phyloP scores from a whole-genome alignment of 2,888 invertebrate genomes.

The Mimachlamys varia region DNA sequence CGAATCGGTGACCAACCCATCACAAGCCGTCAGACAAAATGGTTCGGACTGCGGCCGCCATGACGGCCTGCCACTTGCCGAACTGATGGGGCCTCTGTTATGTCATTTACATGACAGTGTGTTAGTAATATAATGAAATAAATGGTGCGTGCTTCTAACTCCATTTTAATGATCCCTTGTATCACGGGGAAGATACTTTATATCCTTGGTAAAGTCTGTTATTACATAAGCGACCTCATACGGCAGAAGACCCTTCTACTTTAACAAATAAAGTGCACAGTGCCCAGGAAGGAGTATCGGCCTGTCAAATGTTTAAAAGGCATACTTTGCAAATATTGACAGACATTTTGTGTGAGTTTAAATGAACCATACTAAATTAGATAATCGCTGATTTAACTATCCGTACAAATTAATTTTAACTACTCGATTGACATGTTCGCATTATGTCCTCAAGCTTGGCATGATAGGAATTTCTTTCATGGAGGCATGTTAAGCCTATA shows the following conservation, averaged over 20 bases:
- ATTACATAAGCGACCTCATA: constrained; percentile 15
- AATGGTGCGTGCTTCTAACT: constrained; percentile 28
- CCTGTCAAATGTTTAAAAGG: constrained; percentile 23
- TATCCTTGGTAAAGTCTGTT: constrained; percentile 28
- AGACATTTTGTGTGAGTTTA: constrained; percentile 29
- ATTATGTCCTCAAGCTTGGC: constrained; percentile 8
- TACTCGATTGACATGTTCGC: constrained; percentile 25
- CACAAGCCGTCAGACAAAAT: constrained; percentile 22
- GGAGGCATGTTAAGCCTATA: constrained; percentile 36
- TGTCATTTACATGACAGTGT: constrained; percentile 36
- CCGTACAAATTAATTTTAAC: constrained; percentile 33
- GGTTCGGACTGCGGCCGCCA: constrained; percentile 29
- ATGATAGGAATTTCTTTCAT: constrained; percentile 28
- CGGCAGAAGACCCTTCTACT: not conserved
- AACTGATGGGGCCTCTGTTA: constrained; percentile 11
- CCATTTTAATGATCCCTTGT: constrained; percentile 5
- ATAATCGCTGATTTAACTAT: constrained; percentile 31
- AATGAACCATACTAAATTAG: constrained; percentile 26
- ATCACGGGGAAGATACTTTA: not conserved
- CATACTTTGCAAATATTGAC: constrained; percentile 31
- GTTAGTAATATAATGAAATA: constrained; percentile 31
- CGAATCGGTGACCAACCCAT: constrained; percentile 29
- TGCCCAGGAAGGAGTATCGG: constrained; percentile 9
- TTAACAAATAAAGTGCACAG: constrained; percentile 16
- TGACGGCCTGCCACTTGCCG: constrained; percentile 12